These are phyloP conservation scores for Epizoanthus rinbou DNA, from an alignment of 92 coral and sea anemone genomes.

Conservation along the genomic window DNA sequence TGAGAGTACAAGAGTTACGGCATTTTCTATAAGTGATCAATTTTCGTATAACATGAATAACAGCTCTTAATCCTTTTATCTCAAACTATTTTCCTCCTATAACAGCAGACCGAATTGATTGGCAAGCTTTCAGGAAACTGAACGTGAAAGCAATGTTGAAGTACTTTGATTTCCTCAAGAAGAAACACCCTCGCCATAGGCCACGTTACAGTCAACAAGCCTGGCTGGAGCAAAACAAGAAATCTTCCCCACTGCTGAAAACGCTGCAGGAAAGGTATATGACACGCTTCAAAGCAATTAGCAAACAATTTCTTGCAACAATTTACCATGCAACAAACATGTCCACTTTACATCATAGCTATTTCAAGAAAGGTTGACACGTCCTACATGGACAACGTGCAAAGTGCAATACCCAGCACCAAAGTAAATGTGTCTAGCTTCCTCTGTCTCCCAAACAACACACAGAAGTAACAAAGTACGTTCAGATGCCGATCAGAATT, in stretches of 20 bases:
- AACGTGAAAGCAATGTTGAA: slow-evolving; percentile 71
- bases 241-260: slow-evolving; percentile 73
- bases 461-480: too few relatives aligned
- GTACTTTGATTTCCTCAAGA: slow-evolving; percentile 77
- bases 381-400: too few relatives aligned
- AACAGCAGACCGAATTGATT: slow-evolving; percentile 62
- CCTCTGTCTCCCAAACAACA: too few relatives aligned
- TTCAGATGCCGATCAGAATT: too few relatives aligned
- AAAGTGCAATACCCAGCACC: too few relatives aligned
- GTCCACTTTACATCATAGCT: background rate
- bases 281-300: background rate
- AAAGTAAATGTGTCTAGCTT: too few relatives aligned
- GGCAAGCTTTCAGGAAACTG: slow-evolving; percentile 62
- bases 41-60: too few relatives aligned
- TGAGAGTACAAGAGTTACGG: too few relatives aligned
- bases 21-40: too few relatives aligned
- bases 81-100: too few relatives aligned
- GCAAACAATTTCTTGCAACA: background rate
- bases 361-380: too few relatives aligned
- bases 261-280: slow-evolving; percentile 75
- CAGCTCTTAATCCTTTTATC: too few relatives aligned
- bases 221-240: slow-evolving; percentile 86
- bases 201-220: slow-evolving; percentile 92
- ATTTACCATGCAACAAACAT: background rate
- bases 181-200: slow-evolving; percentile 89